phyloP scores from a whole-genome alignment of 2,797 vertebrate species.

The Serranus cabrilla region DNA sequence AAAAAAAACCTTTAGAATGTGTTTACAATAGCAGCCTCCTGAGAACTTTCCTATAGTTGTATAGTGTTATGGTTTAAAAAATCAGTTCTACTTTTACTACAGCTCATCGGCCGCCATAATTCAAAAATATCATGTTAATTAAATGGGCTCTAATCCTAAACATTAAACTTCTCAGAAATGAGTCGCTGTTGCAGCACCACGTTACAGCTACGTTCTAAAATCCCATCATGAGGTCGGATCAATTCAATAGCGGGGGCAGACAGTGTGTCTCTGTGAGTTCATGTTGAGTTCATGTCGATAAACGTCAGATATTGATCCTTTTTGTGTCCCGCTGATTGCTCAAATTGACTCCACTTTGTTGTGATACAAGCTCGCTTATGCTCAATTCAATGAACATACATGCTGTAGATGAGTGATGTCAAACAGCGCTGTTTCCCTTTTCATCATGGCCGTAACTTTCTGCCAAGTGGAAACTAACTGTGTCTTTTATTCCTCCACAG shows the following conservation, averaged over 20 bases:
- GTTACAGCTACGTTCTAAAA: neutral
- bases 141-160: neutral
- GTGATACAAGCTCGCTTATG: conserved; percentile 4
- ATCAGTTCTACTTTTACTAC: too few relatives aligned
- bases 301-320: conserved; percentile 41
- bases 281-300: conserved; percentile 25
- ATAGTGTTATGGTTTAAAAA: too few relatives aligned
- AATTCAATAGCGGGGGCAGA: neutral
- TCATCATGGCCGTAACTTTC: too few relatives aligned
- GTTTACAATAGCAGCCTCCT: too few relatives aligned
- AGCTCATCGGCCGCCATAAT: too few relatives aligned
- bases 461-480: conserved; percentile 25
- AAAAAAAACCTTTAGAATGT: too few relatives aligned
- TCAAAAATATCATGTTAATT: too few relatives aligned
- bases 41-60: too few relatives aligned
- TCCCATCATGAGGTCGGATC: neutral
- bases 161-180: neutral
- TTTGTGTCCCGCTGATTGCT: conserved; percentile 41
- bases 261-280: conserved; percentile 15
- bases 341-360: conserved; percentile 47
- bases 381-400: neutral
- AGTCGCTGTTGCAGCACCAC: neutral
- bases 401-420: neutral
- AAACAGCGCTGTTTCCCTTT: neutral
- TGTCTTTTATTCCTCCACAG: conserved; percentile 78